Base-by-base conservation (phyloP, 2,797 vertebrate genomes). In the Oreochromis grahami region DNA sequence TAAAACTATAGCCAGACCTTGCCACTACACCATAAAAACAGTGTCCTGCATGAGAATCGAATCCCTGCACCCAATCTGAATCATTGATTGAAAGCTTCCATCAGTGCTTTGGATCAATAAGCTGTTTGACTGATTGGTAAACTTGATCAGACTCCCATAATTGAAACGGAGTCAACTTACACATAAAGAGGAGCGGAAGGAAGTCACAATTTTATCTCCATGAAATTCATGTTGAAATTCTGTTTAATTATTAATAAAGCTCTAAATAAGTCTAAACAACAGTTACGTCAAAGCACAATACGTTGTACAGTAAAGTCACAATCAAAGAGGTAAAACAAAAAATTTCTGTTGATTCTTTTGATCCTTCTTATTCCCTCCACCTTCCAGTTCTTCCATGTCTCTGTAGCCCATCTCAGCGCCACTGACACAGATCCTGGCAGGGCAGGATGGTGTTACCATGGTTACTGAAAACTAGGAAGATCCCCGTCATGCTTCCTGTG, bases 401-500 rank as follows among this genome's bases (percentile, higher is more conserved):
- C 76, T 38, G 8, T 56, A 74, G 50, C 81, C 81, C 83, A 56
- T 87, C 81, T 85, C 80, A 87, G 86, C 72, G 83, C 82, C 70
- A 83, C 85, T 92, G 88, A 87, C 88, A 94, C 81, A 87, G 82
- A 93, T 93, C 89, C 88, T 83, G 79, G 81, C 77, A 90, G 91
- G 88, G 88, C 78, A 90, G 82, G 88, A 90, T 56, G 36, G 60
- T 92, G 94, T 96, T 94, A 89, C 93, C 91, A 94, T 94, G 94
- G 94, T 88, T 92, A 95, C 93, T 38, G 65, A 91, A 92, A 92
- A 92, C 79, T 76, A 85, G 90, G 76, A 87, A 80, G 84, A 86
- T 76, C 78, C 78, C 81, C 76, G 76, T 36, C 77, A 6, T 78
- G 77, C 78, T 86, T 90, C 87, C 86, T 82, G 76, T 74, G 32